phyloP scores from a whole-genome alignment of 2,797 vertebrate species.

The Eutrigla gurnardus region DNA sequence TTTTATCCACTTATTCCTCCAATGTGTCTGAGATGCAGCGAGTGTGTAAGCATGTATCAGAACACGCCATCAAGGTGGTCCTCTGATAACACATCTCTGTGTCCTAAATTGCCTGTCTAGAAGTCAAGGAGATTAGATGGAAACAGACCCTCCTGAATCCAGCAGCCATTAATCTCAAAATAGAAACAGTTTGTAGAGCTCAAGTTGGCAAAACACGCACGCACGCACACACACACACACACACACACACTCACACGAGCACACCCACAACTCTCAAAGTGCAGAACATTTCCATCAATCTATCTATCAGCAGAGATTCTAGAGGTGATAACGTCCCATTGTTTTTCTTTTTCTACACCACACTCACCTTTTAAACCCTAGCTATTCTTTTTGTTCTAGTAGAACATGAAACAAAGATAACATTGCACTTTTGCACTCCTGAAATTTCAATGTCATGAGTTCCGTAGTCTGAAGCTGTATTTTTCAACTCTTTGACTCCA shows the following conservation, averaged over 20 bases:
- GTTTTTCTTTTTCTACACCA: slow-evolving; percentile 3
- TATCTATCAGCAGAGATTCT: slow-evolving; percentile 26
- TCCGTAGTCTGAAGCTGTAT: slow-evolving; percentile 26
- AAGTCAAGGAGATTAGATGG: slow-evolving; percentile 75
- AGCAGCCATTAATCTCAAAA: slow-evolving; percentile 63
- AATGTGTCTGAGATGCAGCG: slow-evolving; percentile 35
- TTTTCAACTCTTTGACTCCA: slow-evolving; percentile 15
- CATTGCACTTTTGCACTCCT: neutral
- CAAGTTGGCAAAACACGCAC: slow-evolving; percentile 9
- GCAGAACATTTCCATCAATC: slow-evolving; percentile 19
- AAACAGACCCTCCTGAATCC: slow-evolving; percentile 52
- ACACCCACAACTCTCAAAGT: slow-evolving; percentile 22
- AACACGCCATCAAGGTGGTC: slow-evolving; percentile 65
- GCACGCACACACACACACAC: slow-evolving; percentile 3
- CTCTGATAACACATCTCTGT: slow-evolving; percentile 68
- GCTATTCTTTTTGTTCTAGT: neutral
- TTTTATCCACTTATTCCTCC: neutral
- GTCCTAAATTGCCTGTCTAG: slow-evolving; percentile 72
- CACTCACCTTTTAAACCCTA: slow-evolving; percentile 40
- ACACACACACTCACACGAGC: slow-evolving; percentile 34
- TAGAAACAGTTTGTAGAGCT: slow-evolving; percentile 56
- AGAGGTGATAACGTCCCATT: slow-evolving; percentile 18
- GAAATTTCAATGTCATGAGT: slow-evolving; percentile 5
- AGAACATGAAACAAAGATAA: slow-evolving; percentile 15
- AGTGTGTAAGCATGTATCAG: slow-evolving; percentile 59